Percentiles rank a stretch among this genome's conserved stretches.
Conservation (phyloP, 2,888 invertebrate species). For the Heliconius cydno region DNA sequence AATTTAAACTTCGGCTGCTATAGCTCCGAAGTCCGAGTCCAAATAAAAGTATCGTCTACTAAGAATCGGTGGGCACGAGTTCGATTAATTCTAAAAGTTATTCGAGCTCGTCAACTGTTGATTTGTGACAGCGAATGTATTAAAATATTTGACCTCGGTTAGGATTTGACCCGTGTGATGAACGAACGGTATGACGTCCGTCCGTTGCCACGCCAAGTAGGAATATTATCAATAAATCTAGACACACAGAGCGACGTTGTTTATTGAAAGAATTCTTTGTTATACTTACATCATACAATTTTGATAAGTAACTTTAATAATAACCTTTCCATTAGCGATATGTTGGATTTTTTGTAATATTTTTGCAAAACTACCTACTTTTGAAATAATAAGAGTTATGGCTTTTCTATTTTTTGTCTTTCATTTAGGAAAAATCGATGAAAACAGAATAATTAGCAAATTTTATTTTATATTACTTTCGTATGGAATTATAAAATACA, state of each 20-base stretch:
- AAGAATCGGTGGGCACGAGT: conserved; percentile 28
- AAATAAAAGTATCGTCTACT: conserved; percentile 34
- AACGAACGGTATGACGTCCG: conserved; percentile 32
- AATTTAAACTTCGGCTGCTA: background rate
- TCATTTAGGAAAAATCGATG: background rate
- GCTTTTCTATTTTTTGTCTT: background rate
- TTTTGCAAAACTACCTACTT: background rate
- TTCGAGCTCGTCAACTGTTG: conserved; percentile 25
- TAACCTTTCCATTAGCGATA: background rate
- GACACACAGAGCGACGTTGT: conserved; percentile 13
- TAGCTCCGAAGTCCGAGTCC: background rate
- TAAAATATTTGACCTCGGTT: conserved; percentile 45
- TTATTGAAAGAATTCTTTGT: conserved; percentile 14
- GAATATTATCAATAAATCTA: conserved; percentile 20
- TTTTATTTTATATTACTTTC: background rate
- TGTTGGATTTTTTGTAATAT: background rate
- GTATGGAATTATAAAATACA: background rate
- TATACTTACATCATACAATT: background rate
- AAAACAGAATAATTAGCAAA: background rate
- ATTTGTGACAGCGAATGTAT: conserved; percentile 39
- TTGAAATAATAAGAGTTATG: background rate
- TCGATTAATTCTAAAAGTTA: conserved; percentile 22
- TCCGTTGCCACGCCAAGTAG: conserved; percentile 38
- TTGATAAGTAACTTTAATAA: background rate
- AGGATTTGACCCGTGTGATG: conserved; percentile 39